Evolutionary conservation across 2,797 vertebrate species (phyloP).

Genomic region (Emydoidea blandingii): DNA sequence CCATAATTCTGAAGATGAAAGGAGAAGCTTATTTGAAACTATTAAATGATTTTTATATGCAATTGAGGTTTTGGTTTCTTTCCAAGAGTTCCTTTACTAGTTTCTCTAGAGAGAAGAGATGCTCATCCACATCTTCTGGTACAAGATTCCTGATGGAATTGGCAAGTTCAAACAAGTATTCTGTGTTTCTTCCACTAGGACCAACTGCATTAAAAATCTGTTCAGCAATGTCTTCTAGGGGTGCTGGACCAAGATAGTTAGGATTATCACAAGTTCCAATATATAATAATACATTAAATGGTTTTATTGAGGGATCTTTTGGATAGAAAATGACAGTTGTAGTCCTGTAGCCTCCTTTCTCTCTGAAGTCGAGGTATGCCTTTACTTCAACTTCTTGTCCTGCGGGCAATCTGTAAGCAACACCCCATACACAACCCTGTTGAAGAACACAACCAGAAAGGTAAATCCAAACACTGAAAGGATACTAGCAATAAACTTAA

Average conservation of each 20-base stretch:
- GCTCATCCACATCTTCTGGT: conserved; percentile 92
- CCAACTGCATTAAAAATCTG: conserved; percentile 92
- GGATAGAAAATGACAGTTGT: conserved; percentile 90
- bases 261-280: conserved; percentile 94
- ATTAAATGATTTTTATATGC: conserved; percentile 48
- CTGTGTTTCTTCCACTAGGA: conserved; percentile 93
- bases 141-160: conserved; percentile 90
- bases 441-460: conserved; percentile 48
- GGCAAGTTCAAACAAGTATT: conserved; percentile 96
- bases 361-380: conserved; percentile 93
- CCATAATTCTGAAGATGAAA: conserved; percentile 27
- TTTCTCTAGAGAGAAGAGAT: conserved; percentile 94
- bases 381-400: conserved; percentile 95
- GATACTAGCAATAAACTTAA: background rate
- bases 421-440: conserved; percentile 96
- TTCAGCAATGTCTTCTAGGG: conserved; percentile 93
- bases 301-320: conserved; percentile 81
- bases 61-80: conserved; percentile 71
- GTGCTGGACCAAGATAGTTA: conserved; percentile 95
- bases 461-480: background rate
- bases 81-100: conserved; percentile 87
- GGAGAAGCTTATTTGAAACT: conserved; percentile 7
- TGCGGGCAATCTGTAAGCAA: conserved; percentile 93
- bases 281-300: conserved; percentile 90
- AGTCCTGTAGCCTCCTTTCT: conserved; percentile 95